Conservation (phyloP, 2,888 invertebrate species). For the Ophion costatus region DNA sequence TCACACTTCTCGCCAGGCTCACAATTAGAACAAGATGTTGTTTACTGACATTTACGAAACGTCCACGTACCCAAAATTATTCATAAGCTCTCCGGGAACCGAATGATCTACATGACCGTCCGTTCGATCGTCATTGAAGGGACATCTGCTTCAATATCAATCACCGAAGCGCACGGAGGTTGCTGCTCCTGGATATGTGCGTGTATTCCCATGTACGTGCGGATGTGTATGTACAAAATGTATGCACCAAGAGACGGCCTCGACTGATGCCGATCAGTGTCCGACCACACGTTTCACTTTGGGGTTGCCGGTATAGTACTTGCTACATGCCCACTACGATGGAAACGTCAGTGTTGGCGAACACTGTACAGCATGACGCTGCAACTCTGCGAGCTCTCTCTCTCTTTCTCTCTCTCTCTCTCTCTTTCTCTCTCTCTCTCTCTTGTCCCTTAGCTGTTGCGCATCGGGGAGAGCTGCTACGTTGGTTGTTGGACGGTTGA, state of each 20-base stretch:
- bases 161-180: slow-evolving; percentile 43
- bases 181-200: slow-evolving; percentile 9
- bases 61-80: background rate
- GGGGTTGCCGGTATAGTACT: slow-evolving; percentile 5
- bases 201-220: slow-evolving; percentile 5
- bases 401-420: background rate
- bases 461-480: slow-evolving; percentile 68
- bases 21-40: background rate
- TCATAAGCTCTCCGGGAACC: background rate
- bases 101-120: background rate
- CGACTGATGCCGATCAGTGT: slow-evolving; percentile 50
- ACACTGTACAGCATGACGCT: slow-evolving; percentile 42
- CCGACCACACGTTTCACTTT: slow-evolving; percentile 60
- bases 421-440: background rate
- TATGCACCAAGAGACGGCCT: slow-evolving; percentile 23
- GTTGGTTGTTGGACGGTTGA: slow-evolving; percentile 65
- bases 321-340: slow-evolving; percentile 22
- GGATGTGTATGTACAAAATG: background rate
- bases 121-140: background rate
- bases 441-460: slow-evolving; percentile 47
- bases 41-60: background rate
- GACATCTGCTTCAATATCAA: slow-evolving; percentile 38
- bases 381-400: slow-evolving; percentile 18
- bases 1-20: background rate
- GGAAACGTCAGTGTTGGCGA: slow-evolving; percentile 47